Evolutionary conservation across 1,140 invertebrate genomes (phyloP).

Genomic region (Muscidifurax raptorellus): DNA sequence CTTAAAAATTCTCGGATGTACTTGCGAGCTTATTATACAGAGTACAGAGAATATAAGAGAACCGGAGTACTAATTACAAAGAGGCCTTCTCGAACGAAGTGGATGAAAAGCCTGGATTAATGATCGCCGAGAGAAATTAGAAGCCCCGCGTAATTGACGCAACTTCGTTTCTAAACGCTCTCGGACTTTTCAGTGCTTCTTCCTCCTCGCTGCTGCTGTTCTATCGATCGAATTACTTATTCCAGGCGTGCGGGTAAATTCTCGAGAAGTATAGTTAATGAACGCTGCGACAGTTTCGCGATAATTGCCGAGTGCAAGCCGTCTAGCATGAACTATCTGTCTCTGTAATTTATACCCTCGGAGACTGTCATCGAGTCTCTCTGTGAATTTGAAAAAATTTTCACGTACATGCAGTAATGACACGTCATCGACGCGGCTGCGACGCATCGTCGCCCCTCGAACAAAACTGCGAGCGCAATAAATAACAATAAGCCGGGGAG

Average conservation of each 20-base stretch:
- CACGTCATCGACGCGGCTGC: slow-evolving; percentile 12
- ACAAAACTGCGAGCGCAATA: slow-evolving; percentile 9
- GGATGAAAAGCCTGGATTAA: not conserved
- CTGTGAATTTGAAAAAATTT: not conserved
- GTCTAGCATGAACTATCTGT: not conserved
- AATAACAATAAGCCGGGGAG: slow-evolving; percentile 34
- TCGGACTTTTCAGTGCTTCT: not conserved
- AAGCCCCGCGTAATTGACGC: not conserved
- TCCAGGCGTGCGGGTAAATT: not conserved
- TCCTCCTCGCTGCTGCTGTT: not conserved
- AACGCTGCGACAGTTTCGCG: not conserved
- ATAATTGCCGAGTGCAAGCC: not conserved
- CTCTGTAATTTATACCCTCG: not conserved
- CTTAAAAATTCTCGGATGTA: not conserved
- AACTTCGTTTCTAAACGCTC: slow-evolving; percentile 2
- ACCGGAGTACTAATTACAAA: not conserved
- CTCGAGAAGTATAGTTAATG: not conserved
- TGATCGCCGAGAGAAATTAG: not conserved
- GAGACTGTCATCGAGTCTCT: not conserved
- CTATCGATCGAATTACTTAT: not conserved
- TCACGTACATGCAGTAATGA: not conserved
- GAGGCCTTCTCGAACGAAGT: not conserved
- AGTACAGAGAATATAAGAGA: not conserved
- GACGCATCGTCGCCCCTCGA: slow-evolving; percentile 1
- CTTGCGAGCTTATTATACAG: not conserved